A percentile compares a stretch with the other conserved stretches of the same genome.
These are phyloP conservation scores for Boloria selene DNA, from an alignment of 2,888 invertebrate genomes.

Conservation along the genomic window DNA sequence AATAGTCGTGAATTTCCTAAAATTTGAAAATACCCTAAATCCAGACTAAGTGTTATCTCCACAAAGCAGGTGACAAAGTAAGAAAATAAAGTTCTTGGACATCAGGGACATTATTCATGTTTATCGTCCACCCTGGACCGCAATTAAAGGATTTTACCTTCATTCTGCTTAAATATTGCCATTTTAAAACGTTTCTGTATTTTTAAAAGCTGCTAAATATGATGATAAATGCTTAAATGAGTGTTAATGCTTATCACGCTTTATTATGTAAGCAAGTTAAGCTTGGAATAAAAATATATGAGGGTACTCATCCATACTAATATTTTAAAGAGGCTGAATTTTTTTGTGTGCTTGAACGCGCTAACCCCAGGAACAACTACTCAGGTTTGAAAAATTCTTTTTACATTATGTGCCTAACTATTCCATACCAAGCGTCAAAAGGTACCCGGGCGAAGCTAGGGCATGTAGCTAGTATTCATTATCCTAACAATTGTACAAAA, in stretches of 20 bases:
- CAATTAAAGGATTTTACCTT: constrained; percentile 71
- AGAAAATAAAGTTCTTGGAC: constrained; percentile 76
- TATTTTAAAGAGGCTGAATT: too few species aligned
- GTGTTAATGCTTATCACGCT: neutral
- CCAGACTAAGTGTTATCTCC: constrained; percentile 57
- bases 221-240: constrained; percentile 21
- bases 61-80: constrained; percentile 71
- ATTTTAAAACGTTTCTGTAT: constrained; percentile 41
- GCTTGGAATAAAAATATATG: too few species aligned
- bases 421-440: too few species aligned
- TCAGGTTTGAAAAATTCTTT: too few species aligned
- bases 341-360: too few species aligned
- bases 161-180: constrained; percentile 46
- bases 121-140: constrained; percentile 70
- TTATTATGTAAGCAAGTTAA: neutral
- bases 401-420: too few species aligned
- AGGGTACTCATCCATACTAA: too few species aligned
- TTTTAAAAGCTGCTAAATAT: constrained; percentile 36
- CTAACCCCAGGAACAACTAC: too few species aligned
- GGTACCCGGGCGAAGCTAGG: too few species aligned
- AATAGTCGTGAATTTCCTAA: constrained; percentile 16
- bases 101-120: constrained; percentile 77
- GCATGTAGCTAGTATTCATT: too few species aligned
- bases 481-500: too few species aligned
- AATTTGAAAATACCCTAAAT: constrained; percentile 29